Evolutionary conservation across 2,888 invertebrate genomes (phyloP), one percentile per base, ranked within the genome.

Genomic region (Spodoptera littoralis): DNA sequence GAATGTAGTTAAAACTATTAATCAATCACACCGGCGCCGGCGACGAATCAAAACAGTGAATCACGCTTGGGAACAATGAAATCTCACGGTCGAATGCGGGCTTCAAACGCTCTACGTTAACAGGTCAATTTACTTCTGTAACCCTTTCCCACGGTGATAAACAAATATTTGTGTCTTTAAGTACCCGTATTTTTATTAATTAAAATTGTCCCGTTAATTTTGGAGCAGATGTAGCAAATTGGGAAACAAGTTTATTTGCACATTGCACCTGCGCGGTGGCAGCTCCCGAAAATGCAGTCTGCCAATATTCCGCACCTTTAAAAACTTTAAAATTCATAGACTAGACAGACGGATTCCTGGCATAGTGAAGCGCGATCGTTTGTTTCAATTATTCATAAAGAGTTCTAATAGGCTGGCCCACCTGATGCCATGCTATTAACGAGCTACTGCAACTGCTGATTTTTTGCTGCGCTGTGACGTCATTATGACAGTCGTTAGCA

Each of bases 31-130:
- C 83, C 84, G 87, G 87, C 88, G 88, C 87, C 88, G 84, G 85
- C 84, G 85, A 86, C 86, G 87, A 90, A 90, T 90, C 90, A 89
- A 90, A 91, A 89, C 89, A 90, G 83, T 91, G 91, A 90, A 89
- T 92, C 91, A 90, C 86, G 88, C 82, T 84, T 84, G 87, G 85
- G 88, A 90, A 91, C 91, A 91, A 91, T 90, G 90, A 88, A 85
- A 89, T 93, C 94, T 90, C 94, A 92, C 93, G 92, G 86, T 92
- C 84, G 85, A 87, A 93, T 93, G 94, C 94, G 93, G 93, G 92
- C 92, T 89, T 89, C 90, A 90, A 90, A 87, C 87, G 84, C 84
- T 80, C 86, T 84, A 88, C 88, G 83, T 88, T 92, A 92, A 92
- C 92, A 91, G 90, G 90, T 92, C 94, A 93, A 93, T 93, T 92